These are phyloP conservation scores for Otus scops DNA, from an alignment of 2,797 vertebrate species.

Conservation along the genomic window DNA sequence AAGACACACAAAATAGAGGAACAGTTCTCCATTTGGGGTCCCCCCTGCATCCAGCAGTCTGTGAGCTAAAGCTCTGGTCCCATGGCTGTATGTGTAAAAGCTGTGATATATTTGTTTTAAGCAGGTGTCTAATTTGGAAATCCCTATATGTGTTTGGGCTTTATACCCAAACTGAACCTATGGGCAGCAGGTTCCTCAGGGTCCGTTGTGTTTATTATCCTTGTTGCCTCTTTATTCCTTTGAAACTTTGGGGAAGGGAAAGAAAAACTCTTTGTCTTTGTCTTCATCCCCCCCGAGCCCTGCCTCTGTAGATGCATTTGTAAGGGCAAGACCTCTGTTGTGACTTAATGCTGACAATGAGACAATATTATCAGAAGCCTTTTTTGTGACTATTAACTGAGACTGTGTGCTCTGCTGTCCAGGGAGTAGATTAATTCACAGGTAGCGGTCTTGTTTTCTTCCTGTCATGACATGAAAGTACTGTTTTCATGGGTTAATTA, in stretches of 20 bases:
- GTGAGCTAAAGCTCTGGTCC: fast-evolving
- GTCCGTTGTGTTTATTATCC: background rate
- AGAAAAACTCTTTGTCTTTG: background rate
- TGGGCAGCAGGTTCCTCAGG: background rate
- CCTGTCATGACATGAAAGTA: background rate
- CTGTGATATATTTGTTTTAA: background rate
- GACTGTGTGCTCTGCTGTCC: background rate
- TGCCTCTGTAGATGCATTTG: background rate
- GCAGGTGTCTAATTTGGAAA: background rate
- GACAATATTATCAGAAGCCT: background rate
- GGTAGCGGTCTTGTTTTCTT: background rate
- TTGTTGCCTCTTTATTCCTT: background rate
- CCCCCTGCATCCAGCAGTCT: background rate
- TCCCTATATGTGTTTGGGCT: background rate
- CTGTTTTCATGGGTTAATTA: background rate
- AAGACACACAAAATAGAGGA: background rate
- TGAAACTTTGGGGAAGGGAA: background rate
- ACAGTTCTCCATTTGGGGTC: fast-evolving
- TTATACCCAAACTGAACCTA: background rate
- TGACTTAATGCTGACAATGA: background rate
- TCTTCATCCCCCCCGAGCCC: background rate
- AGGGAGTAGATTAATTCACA: background rate
- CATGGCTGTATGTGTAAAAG: background rate
- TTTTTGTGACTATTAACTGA: background rate
- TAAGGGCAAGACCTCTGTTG: background rate